Conservation (phyloP, 2,797 vertebrate species). For the Odontamblyopus rebecca region DNA sequence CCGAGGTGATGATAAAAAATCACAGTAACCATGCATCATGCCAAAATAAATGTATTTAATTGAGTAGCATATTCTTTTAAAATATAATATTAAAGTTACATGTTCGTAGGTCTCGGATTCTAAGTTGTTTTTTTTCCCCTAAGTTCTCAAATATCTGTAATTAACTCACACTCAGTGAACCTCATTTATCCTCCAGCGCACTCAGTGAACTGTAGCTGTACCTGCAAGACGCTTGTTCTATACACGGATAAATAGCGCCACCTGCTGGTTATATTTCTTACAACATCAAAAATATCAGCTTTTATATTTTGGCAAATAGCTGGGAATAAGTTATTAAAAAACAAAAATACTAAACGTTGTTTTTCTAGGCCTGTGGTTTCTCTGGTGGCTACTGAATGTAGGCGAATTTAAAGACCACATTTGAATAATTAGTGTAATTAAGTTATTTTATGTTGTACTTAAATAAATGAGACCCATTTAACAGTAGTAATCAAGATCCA, state of each 20-base stretch:
- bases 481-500: conserved; percentile 95
- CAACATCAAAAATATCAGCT: neutral
- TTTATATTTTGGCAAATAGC: neutral
- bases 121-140: neutral
- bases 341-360: neutral
- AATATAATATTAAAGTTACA: too few relatives aligned
- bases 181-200: too few relatives aligned
- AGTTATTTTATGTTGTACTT: conserved; percentile 82
- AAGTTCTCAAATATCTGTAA: conserved; percentile 8
- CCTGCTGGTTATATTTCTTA: neutral
- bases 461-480: conserved; percentile 96
- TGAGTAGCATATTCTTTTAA: too few relatives aligned
- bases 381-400: too few relatives aligned
- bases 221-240: conserved; percentile 19
- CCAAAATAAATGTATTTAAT: neutral
- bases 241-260: neutral
- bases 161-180: neutral
- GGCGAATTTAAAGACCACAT: neutral
- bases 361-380: neutral
- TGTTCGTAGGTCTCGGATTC: neutral
- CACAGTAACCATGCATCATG: neutral
- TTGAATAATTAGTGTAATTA: conserved; percentile 13
- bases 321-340: too few relatives aligned
- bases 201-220: neutral
- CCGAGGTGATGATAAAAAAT: neutral